Conservation (phyloP, 2,797 vertebrate species). For the Oryzias dopingdopingensis region DNA sequence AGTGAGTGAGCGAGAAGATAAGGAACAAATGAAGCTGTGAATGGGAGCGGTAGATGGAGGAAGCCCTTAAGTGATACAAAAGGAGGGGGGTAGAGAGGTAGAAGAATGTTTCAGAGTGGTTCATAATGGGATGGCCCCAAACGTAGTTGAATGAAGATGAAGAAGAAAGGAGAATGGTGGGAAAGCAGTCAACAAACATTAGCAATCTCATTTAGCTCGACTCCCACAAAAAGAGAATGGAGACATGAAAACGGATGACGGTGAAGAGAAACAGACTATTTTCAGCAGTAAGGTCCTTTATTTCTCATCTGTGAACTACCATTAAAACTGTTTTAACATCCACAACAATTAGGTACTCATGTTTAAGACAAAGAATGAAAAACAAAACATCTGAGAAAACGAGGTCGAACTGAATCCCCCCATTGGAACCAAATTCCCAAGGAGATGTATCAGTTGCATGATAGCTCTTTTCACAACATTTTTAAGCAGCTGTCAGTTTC, state of each 20-base stretch:
- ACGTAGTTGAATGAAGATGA: constrained; percentile 17
- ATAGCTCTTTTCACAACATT: constrained; percentile 55
- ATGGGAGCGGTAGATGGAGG: too few species aligned
- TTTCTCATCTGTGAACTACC: constrained; percentile 1
- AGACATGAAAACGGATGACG: too few species aligned
- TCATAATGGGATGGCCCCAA: constrained; percentile 1
- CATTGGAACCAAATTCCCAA: constrained; percentile 41
- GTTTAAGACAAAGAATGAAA: constrained; percentile 1
- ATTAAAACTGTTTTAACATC: constrained; percentile 3
- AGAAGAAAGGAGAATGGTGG: not conserved
- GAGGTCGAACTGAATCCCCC: constrained; percentile 20
- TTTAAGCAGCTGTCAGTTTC: constrained; percentile 46
- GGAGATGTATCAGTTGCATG: constrained; percentile 54
- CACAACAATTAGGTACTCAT: constrained; percentile 10
- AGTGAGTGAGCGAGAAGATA: too few species aligned
- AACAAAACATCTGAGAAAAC: constrained; percentile 2
- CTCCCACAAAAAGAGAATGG: not conserved
- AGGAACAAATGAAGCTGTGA: too few species aligned
- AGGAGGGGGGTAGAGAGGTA: too few species aligned
- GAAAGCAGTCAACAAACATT: not conserved
- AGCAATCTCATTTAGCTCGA: constrained; percentile 6
- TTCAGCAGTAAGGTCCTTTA: not conserved
- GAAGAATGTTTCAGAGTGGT: too few species aligned
- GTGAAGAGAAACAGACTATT: too few species aligned
- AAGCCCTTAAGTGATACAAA: too few species aligned